Evolutionary conservation across 2,113 vertebrate species (phyloP).

Genomic region (Bombycilla garrulus): DNA sequence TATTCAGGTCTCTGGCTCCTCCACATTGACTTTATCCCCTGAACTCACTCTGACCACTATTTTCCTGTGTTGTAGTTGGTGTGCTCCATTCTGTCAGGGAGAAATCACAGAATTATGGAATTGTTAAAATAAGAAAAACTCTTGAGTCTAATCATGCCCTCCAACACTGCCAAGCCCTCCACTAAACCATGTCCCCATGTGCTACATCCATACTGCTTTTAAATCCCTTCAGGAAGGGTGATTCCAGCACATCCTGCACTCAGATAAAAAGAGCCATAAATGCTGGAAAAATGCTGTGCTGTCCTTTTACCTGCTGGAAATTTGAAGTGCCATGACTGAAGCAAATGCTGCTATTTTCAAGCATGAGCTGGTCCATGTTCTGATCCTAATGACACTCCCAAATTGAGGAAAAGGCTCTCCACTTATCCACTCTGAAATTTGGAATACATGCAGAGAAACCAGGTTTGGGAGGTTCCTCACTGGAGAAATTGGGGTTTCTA

Average conservation of each 20-base stretch:
- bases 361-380: neutral
- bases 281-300: neutral
- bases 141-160: neutral
- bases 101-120: neutral
- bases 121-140: neutral
- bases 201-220: neutral
- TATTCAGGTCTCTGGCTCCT: neutral
- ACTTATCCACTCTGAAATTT: neutral
- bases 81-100: neutral
- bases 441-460: neutral
- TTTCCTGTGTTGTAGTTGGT: neutral
- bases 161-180: neutral
- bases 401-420: neutral
- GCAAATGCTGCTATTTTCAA: fast-evolving
- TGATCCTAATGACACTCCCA: neutral
- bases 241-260: neutral
- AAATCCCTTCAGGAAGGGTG: neutral
- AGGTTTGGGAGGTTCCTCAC: neutral
- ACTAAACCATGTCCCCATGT: neutral
- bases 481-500: neutral
- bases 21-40: neutral
- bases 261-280: neutral
- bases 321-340: neutral
- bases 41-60: neutral
- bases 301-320: neutral